Evolutionary conservation across 1,140 invertebrate genomes (phyloP), one percentile per base, ranked within the genome.

Genomic region (Euglossa dilemma): DNA sequence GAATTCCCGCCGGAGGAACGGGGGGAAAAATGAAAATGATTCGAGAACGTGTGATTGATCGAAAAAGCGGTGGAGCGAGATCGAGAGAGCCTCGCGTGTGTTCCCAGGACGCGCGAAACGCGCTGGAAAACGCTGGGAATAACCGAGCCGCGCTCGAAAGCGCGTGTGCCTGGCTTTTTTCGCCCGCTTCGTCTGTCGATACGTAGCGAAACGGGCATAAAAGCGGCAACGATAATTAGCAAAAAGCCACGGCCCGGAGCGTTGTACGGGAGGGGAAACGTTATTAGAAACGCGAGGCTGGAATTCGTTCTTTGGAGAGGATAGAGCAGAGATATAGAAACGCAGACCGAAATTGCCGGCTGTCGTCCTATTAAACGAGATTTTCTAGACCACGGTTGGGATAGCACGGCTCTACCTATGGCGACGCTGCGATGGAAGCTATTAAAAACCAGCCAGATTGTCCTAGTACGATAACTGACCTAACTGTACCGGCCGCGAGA

Each of bases 371-470:
- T 76, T 76, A 76, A 76, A 67, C 50, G 36, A 57, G 18, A 36
- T 57, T 80, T 80, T 50, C 78, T 54, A 64, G n/a, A 72, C 28
- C 69, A 45, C 36, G 6, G 47, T 54, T 54, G 50, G 43, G 59
- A 56, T 36, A 81, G n/a, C 73, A 66, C 36, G 36, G 54, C 67
- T 25, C 25, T 18, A 73, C n/a, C 61, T 63, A 45, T 25, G 56
- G 56, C 45, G 18, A 47, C 73, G 52, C 66, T 43, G 28, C 23
- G 61, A 83, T 45, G 80, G 16, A 23, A 20, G 43, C 63, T 56
- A 57, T 82, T 76, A 82, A 76, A 82, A 82, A 82, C 61, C 61
- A 8, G 11, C 6, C 63, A 57, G 80, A 82, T 82, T 25, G 80
- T 70, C 75, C 56, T n/a, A 28, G 54, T 63, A 78, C 52, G 80